These are phyloP conservation scores for Ceryle rudis DNA, from an alignment of 2,797 vertebrate species.

Conservation along the genomic window DNA sequence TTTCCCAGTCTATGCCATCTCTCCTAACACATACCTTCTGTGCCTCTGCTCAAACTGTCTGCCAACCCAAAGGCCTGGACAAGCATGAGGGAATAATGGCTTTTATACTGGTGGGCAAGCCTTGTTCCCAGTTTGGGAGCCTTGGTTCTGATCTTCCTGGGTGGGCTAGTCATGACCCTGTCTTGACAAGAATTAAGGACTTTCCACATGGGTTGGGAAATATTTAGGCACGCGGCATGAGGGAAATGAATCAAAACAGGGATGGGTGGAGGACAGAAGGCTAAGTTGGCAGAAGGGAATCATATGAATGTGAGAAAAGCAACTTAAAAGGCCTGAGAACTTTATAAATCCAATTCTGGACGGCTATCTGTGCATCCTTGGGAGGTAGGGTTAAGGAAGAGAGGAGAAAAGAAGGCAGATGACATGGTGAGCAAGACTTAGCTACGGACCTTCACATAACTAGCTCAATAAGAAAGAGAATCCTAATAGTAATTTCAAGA, in stretches of 20 bases:
- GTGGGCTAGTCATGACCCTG: conserved; percentile 73
- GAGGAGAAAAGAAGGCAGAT: not conserved
- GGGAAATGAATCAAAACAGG: conserved; percentile 71
- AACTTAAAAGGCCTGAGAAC: conserved; percentile 35
- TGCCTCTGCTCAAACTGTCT: conserved; percentile 35
- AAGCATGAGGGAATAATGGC: conserved; percentile 60
- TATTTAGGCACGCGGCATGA: conserved; percentile 69
- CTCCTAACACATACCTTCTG: conserved; percentile 53
- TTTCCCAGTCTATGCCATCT: not conserved
- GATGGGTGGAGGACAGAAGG: conserved; percentile 69
- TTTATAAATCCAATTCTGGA: conserved; percentile 25
- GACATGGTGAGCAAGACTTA: not conserved
- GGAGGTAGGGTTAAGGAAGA: not conserved
- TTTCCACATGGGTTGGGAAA: conserved; percentile 71
- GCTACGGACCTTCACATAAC: not conserved
- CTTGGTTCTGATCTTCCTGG: conserved; percentile 66
- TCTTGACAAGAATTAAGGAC: conserved; percentile 71
- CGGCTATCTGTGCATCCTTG: not conserved
- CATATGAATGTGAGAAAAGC: conserved; percentile 59
- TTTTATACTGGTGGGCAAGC: conserved; percentile 62
- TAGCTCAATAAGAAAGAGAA: not conserved
- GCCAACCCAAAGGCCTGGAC: conserved; percentile 44
- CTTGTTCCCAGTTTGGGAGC: conserved; percentile 62
- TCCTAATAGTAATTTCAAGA: not conserved
- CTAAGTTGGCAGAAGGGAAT: conserved; percentile 56